Conservation (phyloP, 2,888 invertebrate species). For the Cecidostiba fungosa region DNA sequence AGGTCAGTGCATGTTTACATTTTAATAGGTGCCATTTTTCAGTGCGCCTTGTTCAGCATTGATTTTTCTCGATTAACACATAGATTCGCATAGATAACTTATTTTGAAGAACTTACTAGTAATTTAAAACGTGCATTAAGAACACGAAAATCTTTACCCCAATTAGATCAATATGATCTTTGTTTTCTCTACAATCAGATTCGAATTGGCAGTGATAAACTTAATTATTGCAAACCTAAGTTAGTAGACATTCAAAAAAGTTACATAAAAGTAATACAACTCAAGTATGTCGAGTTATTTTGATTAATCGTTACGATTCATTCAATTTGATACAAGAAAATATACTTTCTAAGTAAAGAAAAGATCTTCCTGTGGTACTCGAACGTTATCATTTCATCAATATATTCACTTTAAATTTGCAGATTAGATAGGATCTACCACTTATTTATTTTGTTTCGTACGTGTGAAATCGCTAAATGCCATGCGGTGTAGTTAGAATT, state of each 20-base stretch:
- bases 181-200: neutral
- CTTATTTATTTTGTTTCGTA: conserved; percentile 28
- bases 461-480: conserved; percentile 28
- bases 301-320: neutral
- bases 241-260: neutral
- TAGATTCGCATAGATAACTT: neutral
- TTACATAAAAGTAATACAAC: neutral
- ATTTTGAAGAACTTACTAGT: neutral
- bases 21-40: neutral
- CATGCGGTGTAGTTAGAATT: conserved; percentile 35
- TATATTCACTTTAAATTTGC: conserved; percentile 52
- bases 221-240: conserved; percentile 9
- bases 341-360: neutral
- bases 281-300: neutral
- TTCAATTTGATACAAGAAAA: neutral
- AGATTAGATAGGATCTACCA: conserved; percentile 30
- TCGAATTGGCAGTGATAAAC: conserved; percentile 45
- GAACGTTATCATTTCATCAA: conserved; percentile 6
- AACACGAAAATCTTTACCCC: neutral
- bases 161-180: conserved; percentile 5
- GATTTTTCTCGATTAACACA: neutral
- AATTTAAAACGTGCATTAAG: neutral
- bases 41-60: neutral
- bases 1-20: neutral
- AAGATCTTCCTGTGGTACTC: neutral